Evolutionary conservation across 2,113 vertebrate genomes (phyloP), one percentile per base, ranked within the genome.

Genomic region (Pimephales promelas): DNA sequence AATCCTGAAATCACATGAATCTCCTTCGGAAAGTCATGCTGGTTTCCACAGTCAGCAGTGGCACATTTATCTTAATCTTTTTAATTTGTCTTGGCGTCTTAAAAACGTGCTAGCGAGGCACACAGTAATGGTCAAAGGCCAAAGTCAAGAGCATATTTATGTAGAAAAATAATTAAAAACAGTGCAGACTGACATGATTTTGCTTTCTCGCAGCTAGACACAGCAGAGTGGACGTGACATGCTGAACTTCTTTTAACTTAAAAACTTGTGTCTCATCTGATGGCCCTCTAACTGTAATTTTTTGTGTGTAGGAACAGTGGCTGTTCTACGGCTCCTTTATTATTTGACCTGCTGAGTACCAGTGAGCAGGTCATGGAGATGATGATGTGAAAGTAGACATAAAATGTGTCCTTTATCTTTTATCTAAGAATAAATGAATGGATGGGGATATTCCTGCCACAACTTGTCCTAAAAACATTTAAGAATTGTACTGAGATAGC

Each of bases 381-480:
- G 40, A 71, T 71, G 11, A 72, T 71, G 10, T 71, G 40, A 71
- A 71, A 45, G 36, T 71, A 71, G 36, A 71, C 36, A 43, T 40
- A 43, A 43, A 4, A 20, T 7, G 62, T 40, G 9, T 10, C 40
- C 40, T 40, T 40, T 40, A 40, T 49, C 14, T 28, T 40, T 40
- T 40, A 40, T 49, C 14, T 28, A 28, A 73, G 56, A 34, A 10
- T n/a, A 56, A 36, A 24, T 2, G 57, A 24, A 36, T 22, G 20
- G 7, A 57, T 54, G 9, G 28, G 26, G 47, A 22, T 54, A 22
- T 76, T 34, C 11, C 31, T 57, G 52, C 31, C 20, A 36, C 52
- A 57, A 14, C 85, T 88, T 83, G 22, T 45, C 68, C 52, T 43
- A 71, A 72, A 43, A 26, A 24, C 10, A 40, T 40, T 68, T 71